Evolutionary conservation across 2,888 invertebrate genomes (phyloP), one percentile per base, ranked within the genome.

Genomic region (Autographa gamma): DNA sequence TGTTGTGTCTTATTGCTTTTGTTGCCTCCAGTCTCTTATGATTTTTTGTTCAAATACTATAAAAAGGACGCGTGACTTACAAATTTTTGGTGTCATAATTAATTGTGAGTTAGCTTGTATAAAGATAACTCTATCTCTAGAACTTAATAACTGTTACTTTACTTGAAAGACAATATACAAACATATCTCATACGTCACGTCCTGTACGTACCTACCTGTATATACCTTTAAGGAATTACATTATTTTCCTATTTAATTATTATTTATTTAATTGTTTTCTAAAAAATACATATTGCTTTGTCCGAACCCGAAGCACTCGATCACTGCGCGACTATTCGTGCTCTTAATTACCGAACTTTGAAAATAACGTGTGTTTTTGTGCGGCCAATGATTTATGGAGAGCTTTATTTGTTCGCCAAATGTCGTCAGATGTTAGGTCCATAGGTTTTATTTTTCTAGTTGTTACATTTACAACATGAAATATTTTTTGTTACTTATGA

Each of bases 341-440:
- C 54, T 56, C 54, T 56, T 56, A 56, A 56, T 56, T 56, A 56
- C 54, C 19, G 25, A 56, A 56, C 54, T 56, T 56, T 56, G 54
- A 25, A 56, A 56, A 56, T 25, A 56, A 19, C 54, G 19, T 56
- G 54, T 54, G 54, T 56, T 56, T 48, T 56, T 56, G 54, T 19
- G 54, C 54, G 2, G 13, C 25, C 54, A 56, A 56, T 56, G 54
- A 56, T 56, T 56, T 56, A 56, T 56, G 19, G 54, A 25, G 54
- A 2, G 54, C 0, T 56, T 56, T 56, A 56, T 56, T 56, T 56
- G 54, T 19, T 56, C 25, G 8, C n/a, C 25, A 7, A 54, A 56
- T 25, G 19, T 56, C 54, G 54, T 13, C 54, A 56, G 25, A 56
- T 56, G 19, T 56, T 56, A 56, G 54, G 18, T 56, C 54, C 19